Percentiles rank a stretch among this genome's conserved stretches.
These are phyloP conservation scores for Labeo rohita DNA, from an alignment of 2,113 vertebrate species.

Conservation along the genomic window DNA sequence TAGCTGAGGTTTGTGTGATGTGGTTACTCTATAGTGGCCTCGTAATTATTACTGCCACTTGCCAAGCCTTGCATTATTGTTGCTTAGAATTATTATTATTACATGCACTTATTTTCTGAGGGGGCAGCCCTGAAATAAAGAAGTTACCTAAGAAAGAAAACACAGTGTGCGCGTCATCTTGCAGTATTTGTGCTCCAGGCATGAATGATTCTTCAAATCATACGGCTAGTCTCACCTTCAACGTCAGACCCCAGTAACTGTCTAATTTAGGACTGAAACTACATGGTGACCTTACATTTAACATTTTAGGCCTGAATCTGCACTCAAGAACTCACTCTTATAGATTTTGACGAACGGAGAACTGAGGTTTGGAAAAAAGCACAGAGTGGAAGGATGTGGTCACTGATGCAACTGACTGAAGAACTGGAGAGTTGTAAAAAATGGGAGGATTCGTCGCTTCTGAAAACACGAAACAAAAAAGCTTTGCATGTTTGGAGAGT, in stretches of 20 bases:
- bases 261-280: not conserved
- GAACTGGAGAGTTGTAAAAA: not conserved
- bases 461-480: not conserved
- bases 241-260: not conserved
- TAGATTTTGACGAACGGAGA: not conserved
- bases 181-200: not conserved
- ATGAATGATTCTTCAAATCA: not conserved
- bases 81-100: too few relatives aligned
- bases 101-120: too few relatives aligned
- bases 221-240: not conserved
- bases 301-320: not conserved
- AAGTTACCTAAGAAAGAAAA: not conserved
- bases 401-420: not conserved
- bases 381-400: constrained; percentile 2
- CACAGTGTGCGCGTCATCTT: not conserved
- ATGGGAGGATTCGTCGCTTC: not conserved
- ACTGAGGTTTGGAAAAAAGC: not conserved
- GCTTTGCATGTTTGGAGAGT: constrained; percentile 2
- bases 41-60: not conserved
- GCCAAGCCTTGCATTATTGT: too few relatives aligned
- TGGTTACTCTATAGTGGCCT: not conserved
- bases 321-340: not conserved
- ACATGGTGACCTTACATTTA: not conserved
- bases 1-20: not conserved
- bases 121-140: too few relatives aligned